phyloP scores from a whole-genome alignment of 1,140 invertebrate genomes.

The Streblospio benedicti region DNA sequence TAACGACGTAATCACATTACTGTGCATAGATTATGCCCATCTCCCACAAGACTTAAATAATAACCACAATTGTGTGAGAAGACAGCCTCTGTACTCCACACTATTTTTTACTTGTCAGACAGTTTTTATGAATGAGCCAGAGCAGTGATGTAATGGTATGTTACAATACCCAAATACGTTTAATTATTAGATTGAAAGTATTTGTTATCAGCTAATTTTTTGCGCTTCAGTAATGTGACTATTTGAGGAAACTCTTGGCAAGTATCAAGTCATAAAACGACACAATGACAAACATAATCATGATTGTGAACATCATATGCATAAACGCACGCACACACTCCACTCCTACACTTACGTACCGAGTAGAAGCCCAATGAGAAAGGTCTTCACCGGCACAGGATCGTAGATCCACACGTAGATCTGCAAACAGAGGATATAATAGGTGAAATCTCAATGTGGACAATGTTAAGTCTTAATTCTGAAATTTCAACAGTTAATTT shows the following conservation, averaged over 20 bases:
- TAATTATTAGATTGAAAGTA: neutral
- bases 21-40: no score
- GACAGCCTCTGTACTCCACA: no score
- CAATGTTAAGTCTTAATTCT: neutral
- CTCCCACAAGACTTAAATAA: no score
- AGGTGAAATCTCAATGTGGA: neutral
- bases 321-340: neutral
- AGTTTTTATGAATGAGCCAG: no score
- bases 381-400: slow-evolving; percentile 92
- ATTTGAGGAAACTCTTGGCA: neutral
- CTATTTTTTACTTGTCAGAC: no score
- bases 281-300: neutral
- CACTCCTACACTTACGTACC: no score
- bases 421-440: slow-evolving; percentile 28
- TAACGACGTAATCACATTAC: no score
- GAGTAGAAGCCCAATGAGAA: slow-evolving; percentile 82
- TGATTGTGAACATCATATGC: neutral
- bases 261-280: neutral
- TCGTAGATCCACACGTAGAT: slow-evolving; percentile 99
- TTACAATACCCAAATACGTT: no score
- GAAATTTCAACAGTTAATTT: neutral
- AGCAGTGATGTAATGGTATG: no score
- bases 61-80: no score
- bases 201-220: no score
- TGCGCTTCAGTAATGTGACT: no score